A percentile compares a stretch with the other conserved stretches of the same genome.
Conservation (phyloP, 2,888 invertebrate genomes). For the Tenodera sinensis region DNA sequence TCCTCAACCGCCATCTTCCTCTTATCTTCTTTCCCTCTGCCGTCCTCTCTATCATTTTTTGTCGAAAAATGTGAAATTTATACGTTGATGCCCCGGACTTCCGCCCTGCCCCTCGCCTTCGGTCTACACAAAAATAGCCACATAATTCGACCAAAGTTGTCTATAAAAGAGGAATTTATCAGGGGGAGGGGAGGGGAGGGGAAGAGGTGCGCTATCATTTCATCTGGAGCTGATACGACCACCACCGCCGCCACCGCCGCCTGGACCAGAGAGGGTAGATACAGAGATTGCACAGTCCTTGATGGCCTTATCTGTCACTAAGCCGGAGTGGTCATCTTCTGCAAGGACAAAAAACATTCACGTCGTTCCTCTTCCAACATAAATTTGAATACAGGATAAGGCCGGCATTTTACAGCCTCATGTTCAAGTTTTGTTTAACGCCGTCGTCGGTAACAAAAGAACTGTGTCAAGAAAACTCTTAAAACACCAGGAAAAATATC, state of each 20-base stretch:
- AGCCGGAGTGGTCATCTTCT: background rate
- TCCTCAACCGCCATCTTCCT: background rate
- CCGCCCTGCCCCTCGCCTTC: background rate
- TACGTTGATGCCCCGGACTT: constrained; percentile 4
- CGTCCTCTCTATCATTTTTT: constrained; percentile 12
- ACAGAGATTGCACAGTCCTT: background rate
- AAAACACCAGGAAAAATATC: too few species aligned
- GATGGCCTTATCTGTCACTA: constrained; percentile 5
- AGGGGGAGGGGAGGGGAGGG: background rate
- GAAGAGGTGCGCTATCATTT: background rate
- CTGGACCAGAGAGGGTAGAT: background rate
- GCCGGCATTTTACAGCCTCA: background rate
- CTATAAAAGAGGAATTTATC: constrained; percentile 30
- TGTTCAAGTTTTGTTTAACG: too few species aligned
- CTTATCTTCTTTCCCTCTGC: background rate
- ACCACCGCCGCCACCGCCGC: too few species aligned
- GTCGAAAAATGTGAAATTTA: constrained; percentile 25
- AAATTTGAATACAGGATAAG: background rate
- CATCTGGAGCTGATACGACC: background rate
- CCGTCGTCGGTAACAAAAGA: too few species aligned
- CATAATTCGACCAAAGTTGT: constrained; percentile 26
- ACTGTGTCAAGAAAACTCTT: too few species aligned
- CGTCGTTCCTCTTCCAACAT: background rate
- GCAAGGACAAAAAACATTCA: background rate
- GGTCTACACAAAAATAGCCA: constrained; percentile 22